Conservation (phyloP, 2,888 invertebrate genomes). For the Brachylomia viminalis region DNA sequence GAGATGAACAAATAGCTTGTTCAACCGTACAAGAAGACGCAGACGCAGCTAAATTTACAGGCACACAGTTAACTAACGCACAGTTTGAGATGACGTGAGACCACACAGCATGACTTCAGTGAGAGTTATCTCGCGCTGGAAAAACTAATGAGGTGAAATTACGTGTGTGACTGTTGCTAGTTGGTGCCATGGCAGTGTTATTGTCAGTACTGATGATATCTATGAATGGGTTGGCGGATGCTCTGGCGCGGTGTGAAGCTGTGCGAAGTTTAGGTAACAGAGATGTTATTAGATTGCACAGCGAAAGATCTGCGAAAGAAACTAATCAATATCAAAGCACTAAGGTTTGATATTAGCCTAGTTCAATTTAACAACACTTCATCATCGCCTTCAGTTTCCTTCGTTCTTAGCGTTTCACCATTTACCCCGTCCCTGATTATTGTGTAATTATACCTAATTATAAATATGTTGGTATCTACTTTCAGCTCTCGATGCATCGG, state of each 20-base stretch:
- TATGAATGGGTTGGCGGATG: not conserved
- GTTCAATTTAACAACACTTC: not conserved
- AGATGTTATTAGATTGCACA: not conserved
- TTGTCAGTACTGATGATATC: not conserved
- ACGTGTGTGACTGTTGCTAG: slow-evolving; percentile 38
- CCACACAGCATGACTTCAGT: slow-evolving; percentile 64
- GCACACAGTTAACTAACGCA: slow-evolving; percentile 29
- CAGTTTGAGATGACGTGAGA: slow-evolving; percentile 54
- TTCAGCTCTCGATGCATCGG: slow-evolving; percentile 86
- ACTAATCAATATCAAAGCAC: not conserved
- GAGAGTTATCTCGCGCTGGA: slow-evolving; percentile 59
- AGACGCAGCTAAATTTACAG: slow-evolving; percentile 4
- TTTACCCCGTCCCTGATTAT: not conserved
- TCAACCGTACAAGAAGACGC: not conserved
- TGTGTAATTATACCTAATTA: not conserved
- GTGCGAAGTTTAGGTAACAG: not conserved
- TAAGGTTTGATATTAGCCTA: not conserved
- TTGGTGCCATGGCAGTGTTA: not conserved
- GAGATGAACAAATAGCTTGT: not conserved
- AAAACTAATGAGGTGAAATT: slow-evolving; percentile 57
- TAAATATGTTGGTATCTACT: not conserved
- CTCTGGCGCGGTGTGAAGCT: not conserved
- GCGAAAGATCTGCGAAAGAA: not conserved
- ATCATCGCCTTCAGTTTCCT: not conserved
- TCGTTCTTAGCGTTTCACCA: not conserved